phyloP scores from a whole-genome alignment of 2,113 vertebrate genomes.

The Lepisosteus oculatus region DNA sequence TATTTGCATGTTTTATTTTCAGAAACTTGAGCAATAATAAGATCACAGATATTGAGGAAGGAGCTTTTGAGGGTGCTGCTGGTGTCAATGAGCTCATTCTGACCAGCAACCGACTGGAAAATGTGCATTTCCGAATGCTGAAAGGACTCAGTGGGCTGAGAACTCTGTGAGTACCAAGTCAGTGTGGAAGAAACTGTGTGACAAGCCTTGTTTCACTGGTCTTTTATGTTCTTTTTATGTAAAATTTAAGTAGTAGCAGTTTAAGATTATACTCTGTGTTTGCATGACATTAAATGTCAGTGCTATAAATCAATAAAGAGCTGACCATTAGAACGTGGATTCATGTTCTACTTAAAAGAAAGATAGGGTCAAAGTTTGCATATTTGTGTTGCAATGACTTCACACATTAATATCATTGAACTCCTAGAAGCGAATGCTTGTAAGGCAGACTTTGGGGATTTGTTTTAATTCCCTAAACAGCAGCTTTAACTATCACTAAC shows the following conservation, averaged over 20 bases:
- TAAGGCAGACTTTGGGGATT: too few species aligned
- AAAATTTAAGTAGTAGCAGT: too few species aligned
- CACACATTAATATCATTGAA: not conserved
- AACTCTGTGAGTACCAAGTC: conserved; percentile 79
- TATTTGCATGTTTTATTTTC: conserved; percentile 17
- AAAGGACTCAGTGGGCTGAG: conserved; percentile 89
- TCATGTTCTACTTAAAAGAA: not conserved
- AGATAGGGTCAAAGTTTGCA: conserved; percentile 21
- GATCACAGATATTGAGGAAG: conserved; percentile 96
- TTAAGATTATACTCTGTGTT: not conserved
- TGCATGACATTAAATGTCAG: conserved; percentile 17
- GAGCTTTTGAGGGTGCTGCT: conserved; percentile 88
- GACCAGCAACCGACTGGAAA: conserved; percentile 92
- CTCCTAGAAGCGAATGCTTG: not conserved
- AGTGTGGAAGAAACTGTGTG: not conserved
- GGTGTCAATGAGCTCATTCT: conserved; percentile 92
- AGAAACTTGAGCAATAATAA: conserved; percentile 98
- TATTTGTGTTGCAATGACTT: not conserved
- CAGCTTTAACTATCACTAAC: not conserved
- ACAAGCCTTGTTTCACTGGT: not conserved
- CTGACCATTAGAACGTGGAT: not conserved
- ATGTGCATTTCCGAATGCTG: conserved; percentile 86
- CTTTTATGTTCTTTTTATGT: too few species aligned
- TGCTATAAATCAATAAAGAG: conserved; percentile 4
- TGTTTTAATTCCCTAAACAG: not conserved